Evolutionary conservation across 2,113 vertebrate species (phyloP).

Genomic region (Nipponia nippon): DNA sequence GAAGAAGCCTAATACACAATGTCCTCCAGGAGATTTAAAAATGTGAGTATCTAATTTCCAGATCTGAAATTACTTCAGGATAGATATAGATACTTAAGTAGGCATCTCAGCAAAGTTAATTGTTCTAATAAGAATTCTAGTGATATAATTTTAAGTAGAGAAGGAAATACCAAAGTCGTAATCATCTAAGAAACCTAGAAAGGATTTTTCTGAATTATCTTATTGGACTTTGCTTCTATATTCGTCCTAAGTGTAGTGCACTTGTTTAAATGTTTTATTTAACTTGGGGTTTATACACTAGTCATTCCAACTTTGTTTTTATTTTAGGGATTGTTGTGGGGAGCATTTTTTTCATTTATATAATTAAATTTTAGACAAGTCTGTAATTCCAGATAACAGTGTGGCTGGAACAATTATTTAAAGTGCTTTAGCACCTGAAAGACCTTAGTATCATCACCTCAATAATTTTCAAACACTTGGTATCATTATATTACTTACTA

Average conservation of each 20-base stretch:
- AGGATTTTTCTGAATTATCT: not conserved
- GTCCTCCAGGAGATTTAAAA: not conserved
- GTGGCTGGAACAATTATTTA: not conserved
- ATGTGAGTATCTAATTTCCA: not conserved
- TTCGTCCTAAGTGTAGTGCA: not conserved
- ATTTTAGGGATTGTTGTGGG: not conserved
- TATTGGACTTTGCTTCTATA: not conserved
- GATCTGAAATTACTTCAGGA: not conserved
- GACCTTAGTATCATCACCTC: not conserved
- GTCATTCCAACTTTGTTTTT: not conserved
- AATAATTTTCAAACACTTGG: not conserved
- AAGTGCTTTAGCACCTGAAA: not conserved
- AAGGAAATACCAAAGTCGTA: not conserved
- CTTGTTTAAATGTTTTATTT: not conserved
- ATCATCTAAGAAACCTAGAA: not conserved
- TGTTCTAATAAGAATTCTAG: not conserved
- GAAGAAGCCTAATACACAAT: not conserved
- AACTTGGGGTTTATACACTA: not conserved
- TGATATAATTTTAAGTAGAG: not conserved
- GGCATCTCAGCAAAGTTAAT: not conserved
- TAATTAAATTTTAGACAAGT: not conserved
- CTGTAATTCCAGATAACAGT: not conserved
- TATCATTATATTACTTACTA: not conserved
- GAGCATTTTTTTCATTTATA: accelerated
- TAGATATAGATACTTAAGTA: not conserved